A percentile compares a stretch with the other conserved stretches of the same genome.
Evolutionary conservation across 2,113 vertebrate genomes (phyloP).

Genomic region (Sphyrna mokarran): DNA sequence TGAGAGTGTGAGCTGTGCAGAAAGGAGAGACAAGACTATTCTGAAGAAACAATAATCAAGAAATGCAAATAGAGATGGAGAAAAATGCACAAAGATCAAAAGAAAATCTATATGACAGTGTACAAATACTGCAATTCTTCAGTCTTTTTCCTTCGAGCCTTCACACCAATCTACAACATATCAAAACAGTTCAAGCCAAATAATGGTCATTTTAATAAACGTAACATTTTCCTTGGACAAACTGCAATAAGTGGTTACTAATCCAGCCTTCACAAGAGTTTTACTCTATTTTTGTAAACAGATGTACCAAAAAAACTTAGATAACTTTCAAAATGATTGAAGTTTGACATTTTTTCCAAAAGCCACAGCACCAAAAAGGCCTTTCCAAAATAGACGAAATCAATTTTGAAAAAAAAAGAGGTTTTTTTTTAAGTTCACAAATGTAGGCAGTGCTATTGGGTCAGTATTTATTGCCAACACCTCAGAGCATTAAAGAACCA

Average conservation of each 20-base stretch:
- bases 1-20: background rate
- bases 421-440: too few relatives aligned
- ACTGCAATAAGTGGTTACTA: background rate
- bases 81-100: background rate
- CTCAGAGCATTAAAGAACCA: too few relatives aligned
- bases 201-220: background rate
- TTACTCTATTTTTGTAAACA: background rate
- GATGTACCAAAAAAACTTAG: background rate
- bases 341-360: background rate
- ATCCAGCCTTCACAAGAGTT: background rate
- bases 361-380: background rate
- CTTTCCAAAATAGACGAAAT: background rate
- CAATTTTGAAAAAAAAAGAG: too few relatives aligned
- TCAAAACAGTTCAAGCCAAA: background rate
- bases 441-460: too few relatives aligned
- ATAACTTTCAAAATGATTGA: background rate
- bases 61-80: background rate
- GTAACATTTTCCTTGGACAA: background rate
- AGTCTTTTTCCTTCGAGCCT: background rate
- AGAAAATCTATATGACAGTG: background rate
- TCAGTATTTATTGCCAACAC: too few relatives aligned
- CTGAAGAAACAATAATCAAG: background rate
- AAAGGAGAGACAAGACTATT: background rate
- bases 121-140: background rate
- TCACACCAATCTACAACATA: background rate